Evolutionary conservation across 2,888 invertebrate genomes (phyloP).

Genomic region (Gastracanthus pulcherrimus): DNA sequence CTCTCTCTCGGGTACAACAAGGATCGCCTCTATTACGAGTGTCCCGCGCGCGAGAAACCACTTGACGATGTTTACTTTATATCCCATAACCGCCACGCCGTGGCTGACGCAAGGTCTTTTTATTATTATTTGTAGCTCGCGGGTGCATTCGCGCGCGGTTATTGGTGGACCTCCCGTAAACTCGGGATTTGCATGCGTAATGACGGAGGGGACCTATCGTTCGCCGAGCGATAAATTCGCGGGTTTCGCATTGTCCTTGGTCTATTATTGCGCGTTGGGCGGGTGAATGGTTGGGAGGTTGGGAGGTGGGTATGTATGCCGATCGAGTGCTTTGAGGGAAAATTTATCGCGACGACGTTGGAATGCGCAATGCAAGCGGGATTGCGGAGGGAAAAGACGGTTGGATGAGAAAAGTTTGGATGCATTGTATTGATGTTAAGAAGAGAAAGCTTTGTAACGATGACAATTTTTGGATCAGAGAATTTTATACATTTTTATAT

Average conservation of each 20-base stretch:
- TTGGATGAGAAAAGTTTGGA: too few relatives aligned
- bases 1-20: background rate
- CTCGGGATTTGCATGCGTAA: constrained; percentile 7
- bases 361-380: too few relatives aligned
- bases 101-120: constrained; percentile 2
- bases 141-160: too few relatives aligned
- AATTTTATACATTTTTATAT: too few relatives aligned
- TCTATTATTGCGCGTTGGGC: background rate
- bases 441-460: too few relatives aligned
- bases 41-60: too few relatives aligned
- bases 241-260: background rate
- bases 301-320: background rate
- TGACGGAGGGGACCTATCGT: background rate
- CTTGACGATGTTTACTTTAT: constrained; percentile 4
- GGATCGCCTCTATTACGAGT: background rate
- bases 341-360: background rate
- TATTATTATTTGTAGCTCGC: background rate
- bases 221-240: background rate
- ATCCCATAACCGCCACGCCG: too few relatives aligned
- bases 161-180: constrained; percentile 4
- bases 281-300: background rate
- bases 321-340: background rate
- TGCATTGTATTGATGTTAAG: too few relatives aligned
- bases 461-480: too few relatives aligned
- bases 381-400: too few relatives aligned